Evolutionary conservation across 2,113 vertebrate genomes (phyloP), one percentile per base, ranked within the genome.

Genomic region (Zosterops hypoxanthus): DNA sequence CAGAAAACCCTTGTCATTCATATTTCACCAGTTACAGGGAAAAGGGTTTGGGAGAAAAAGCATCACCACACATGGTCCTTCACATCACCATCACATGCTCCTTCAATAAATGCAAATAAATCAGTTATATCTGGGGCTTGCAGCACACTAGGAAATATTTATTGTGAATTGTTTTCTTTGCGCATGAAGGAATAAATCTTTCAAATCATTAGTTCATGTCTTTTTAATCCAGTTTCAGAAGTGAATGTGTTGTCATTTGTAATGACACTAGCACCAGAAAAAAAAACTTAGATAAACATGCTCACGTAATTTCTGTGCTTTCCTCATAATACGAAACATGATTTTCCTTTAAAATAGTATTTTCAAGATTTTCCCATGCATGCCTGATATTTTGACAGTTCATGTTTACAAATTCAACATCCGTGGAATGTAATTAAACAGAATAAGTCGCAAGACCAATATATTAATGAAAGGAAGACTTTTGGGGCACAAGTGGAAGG

Each of bases 151-250:
- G 21, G 61, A 79, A 56, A 96, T 97, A 86, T 85, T 96, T 71
- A 82, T 66, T 59, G 28, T 91, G 21, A 97, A 85, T 77, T 60
- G 3, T 28, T 94, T 81, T 50, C 5, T 94, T 90, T 52, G 8
- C 29, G 29, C 28, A 12, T 15, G 3, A 25, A 69, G 16, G 60
- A 70, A 80, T 47, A 16, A 34, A 52, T 34, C 34, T 82, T 89
- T 92, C 29, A 57, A 26, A 91, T 71, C 42, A 47, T 84, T 42
- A 90, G 15, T 33, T 92, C 55, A 71, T 86, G 95, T 2, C 2
- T 85, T 85, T 72, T 90, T 42, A 76, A 47, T 61, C 50, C 72
- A 23, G 15, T 91, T 96, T 97, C 84, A 94, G 82, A 96, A 94
- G 96, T 61, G 83, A 97, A 96, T 19, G 36, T 55, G 47, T 83